Percentiles rank a stretch among this genome's conserved stretches.
These are phyloP conservation scores for Drosophila kurseongensis DNA, from an alignment of 1,140 invertebrate genomes.

Conservation along the genomic window DNA sequence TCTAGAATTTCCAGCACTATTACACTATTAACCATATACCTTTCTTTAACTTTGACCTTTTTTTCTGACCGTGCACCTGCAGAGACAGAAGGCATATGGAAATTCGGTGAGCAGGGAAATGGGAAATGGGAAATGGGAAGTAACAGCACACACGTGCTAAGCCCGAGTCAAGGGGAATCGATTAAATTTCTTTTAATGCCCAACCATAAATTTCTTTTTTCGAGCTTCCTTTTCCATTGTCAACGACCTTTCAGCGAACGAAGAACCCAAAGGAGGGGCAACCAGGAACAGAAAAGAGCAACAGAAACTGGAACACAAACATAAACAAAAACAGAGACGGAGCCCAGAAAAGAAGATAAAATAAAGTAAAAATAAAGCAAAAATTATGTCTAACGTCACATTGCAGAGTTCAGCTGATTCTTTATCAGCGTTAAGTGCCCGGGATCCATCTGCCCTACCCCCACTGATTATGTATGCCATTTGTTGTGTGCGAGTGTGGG, in stretches of 20 bases:
- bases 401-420: slow-evolving; percentile 61
- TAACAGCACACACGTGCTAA: slow-evolving; percentile 63
- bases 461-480: slow-evolving; percentile 45
- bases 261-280: slow-evolving; percentile 3
- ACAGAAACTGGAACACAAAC: slow-evolving; percentile 37
- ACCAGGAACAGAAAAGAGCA: slow-evolving; percentile 22
- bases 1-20: no score
- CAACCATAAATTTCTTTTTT: slow-evolving; percentile 71
- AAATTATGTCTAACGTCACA: slow-evolving; percentile 74
- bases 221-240: slow-evolving; percentile 49
- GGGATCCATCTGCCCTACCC: slow-evolving; percentile 25
- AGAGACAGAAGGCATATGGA: slow-evolving; percentile 40
- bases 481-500: slow-evolving; percentile 27
- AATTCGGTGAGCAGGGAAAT: slow-evolving; percentile 19
- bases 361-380: slow-evolving; percentile 34
- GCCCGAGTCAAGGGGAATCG: slow-evolving; percentile 55
- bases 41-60: no score
- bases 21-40: no score
- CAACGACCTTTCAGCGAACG: slow-evolving; percentile 71
- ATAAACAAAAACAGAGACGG: slow-evolving; percentile 22
- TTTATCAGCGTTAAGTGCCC: slow-evolving; percentile 69
- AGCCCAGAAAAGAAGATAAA: slow-evolving; percentile 15
- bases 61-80: slow-evolving; percentile 7
- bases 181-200: slow-evolving; percentile 76
- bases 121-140: slow-evolving; percentile 19